Evolutionary conservation across 2,888 invertebrate genomes (phyloP).

Genomic region (Drosophila rubida): DNA sequence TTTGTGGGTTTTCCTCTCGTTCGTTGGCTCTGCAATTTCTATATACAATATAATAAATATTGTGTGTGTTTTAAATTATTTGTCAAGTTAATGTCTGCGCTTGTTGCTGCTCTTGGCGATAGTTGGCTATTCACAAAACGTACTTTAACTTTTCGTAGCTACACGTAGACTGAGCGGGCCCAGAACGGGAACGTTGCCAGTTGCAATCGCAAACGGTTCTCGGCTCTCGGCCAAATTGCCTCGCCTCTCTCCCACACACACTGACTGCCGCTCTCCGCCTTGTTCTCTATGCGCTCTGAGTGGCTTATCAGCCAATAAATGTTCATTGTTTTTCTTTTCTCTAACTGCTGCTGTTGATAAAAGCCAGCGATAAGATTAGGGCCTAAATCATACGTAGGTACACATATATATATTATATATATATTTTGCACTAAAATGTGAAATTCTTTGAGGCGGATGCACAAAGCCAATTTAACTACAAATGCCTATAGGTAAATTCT

Average conservation of each 20-base stretch:
- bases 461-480: neutral
- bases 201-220: slow-evolving; percentile 33
- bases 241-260: slow-evolving; percentile 12
- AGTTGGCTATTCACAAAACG: slow-evolving; percentile 45
- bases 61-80: slow-evolving; percentile 6
- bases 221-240: slow-evolving; percentile 53
- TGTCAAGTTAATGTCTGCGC: slow-evolving; percentile 4
- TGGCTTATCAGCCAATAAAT: slow-evolving; percentile 54
- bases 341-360: slow-evolving; percentile 40
- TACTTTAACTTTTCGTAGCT: slow-evolving; percentile 72
- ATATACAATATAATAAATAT: slow-evolving; percentile 25
- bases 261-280: slow-evolving; percentile 6
- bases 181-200: slow-evolving; percentile 58
- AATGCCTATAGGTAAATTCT: neutral
- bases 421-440: slow-evolving; percentile 47
- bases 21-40: slow-evolving; percentile 25
- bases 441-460: slow-evolving; percentile 18
- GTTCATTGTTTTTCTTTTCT: slow-evolving; percentile 35
- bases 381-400: slow-evolving; percentile 22
- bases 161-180: slow-evolving; percentile 67
- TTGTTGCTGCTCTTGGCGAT: slow-evolving; percentile 16
- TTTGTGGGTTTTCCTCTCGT: slow-evolving; percentile 3
- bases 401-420: slow-evolving; percentile 3
- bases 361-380: slow-evolving; percentile 48
- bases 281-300: slow-evolving; percentile 24